These are phyloP conservation scores for Aeoliscus strigatus DNA, from an alignment of 2,797 vertebrate genomes.

Conservation along the genomic window DNA sequence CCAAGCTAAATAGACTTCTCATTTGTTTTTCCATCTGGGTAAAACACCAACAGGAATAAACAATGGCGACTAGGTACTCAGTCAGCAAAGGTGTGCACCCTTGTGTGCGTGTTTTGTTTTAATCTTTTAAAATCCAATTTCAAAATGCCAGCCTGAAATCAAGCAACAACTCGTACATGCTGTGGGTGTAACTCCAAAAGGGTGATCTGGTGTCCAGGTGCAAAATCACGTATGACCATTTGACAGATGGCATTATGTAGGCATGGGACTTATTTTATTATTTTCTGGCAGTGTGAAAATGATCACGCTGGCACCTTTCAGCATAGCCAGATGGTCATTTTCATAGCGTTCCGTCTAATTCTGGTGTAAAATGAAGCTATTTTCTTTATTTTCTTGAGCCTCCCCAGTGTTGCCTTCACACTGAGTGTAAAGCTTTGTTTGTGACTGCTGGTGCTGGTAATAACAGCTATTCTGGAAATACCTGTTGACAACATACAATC, in stretches of 20 bases:
- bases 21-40: slow-evolving; percentile 55
- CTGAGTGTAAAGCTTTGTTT: slow-evolving; percentile 32
- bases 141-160: slow-evolving; percentile 23
- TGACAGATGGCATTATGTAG: slow-evolving; percentile 77
- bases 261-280: slow-evolving; percentile 74
- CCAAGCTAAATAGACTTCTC: slow-evolving; percentile 63
- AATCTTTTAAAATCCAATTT: slow-evolving; percentile 48
- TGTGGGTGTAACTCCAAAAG: slow-evolving; percentile 7
- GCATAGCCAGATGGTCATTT: slow-evolving; percentile 68
- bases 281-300: slow-evolving; percentile 74
- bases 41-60: slow-evolving; percentile 51
- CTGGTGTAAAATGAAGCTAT: slow-evolving; percentile 36
- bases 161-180: slow-evolving; percentile 10
- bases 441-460: slow-evolving; percentile 38
- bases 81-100: slow-evolving; percentile 30
- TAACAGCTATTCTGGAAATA: slow-evolving; percentile 46
- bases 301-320: slow-evolving; percentile 60
- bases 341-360: slow-evolving; percentile 56
- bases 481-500: slow-evolving; percentile 56
- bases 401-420: slow-evolving; percentile 17
- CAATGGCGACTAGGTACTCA: slow-evolving; percentile 45
- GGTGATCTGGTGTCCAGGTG: slow-evolving; percentile 33
- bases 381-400: slow-evolving; percentile 49
- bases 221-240: slow-evolving; percentile 56
- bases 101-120: slow-evolving; percentile 12